Evolutionary conservation across 2,888 invertebrate species (phyloP).

Genomic region (Trissonchulus latispiculum): DNA sequence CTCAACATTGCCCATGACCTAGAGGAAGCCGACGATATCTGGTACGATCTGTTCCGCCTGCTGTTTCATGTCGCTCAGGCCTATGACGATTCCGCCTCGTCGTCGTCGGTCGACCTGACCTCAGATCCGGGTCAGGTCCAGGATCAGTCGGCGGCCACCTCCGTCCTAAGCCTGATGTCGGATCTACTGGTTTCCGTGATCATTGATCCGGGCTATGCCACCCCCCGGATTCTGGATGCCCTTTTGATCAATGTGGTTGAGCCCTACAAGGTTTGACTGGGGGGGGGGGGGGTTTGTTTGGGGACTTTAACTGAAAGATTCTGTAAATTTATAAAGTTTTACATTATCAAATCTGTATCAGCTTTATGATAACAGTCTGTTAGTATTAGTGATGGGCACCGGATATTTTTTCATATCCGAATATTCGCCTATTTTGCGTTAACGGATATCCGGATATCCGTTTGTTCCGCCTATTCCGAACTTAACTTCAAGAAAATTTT

Average conservation of each 20-base stretch:
- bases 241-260: constrained; percentile 87
- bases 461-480: no score
- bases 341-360: neutral
- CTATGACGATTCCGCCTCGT: neutral
- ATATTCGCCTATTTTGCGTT: no score
- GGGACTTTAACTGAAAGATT: no score
- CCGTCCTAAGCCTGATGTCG: constrained; percentile 92
- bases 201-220: constrained; percentile 86
- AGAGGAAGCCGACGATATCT: constrained; percentile 61
- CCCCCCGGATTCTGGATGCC: constrained; percentile 82
- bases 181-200: constrained; percentile 88
- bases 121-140: constrained; percentile 52
- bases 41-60: constrained; percentile 63
- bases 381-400: no score
- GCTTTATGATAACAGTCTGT: constrained; percentile 10
- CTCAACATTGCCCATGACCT: constrained; percentile 98
- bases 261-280: constrained; percentile 54
- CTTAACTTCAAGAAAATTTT: no score
- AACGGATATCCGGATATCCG: no score
- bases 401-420: no score
- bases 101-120: no score
- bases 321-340: constrained; percentile 19
- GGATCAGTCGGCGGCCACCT: no score
- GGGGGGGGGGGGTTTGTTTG: no score
- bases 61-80: constrained; percentile 6